Evolutionary conservation across 1,140 invertebrate species (phyloP), one percentile per base, ranked within the genome.

Genomic region (Aphis gossypii): DNA sequence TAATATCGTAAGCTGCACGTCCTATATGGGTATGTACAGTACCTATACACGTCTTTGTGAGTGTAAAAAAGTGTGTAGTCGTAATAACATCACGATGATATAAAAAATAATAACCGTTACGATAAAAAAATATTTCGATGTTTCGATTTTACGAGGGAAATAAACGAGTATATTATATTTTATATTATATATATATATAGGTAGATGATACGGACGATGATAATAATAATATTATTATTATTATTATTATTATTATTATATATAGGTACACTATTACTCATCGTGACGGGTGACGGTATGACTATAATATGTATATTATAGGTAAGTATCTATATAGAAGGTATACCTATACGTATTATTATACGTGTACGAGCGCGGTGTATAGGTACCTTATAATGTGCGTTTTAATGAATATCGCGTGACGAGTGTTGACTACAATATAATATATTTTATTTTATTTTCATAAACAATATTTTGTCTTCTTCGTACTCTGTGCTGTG

Each of bases 81-180:
- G 60, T 76, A 35, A 76, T 76, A 76, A 18, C 30, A 41, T 38
- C 38, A 83, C 35, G n/a, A 88, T 51, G 46, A 88, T 54, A 88
- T 54, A 35, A 89, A 56, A 54, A 54, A 89, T 56, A 89, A 56
- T 56, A 89, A 54, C 54, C 38, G 88, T 89, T 89, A 56, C 54
- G 88, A 54, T 68, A 44, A 68, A 41, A 41, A 41, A 44, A 90
- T 90, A 90, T 68, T 90, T 90, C 30, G 56, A 89, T 25, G 87
- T 51, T 88, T 88, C 86, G 46, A 90, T 90, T 56, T 90, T 56
- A 41, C n/a, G 87, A 89, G 76, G 83, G 83, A 86, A 86, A 46
- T 44, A 86, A 30, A 30, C 44, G 41, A 3, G 38, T 41, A 41
- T 41, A 41, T 41, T 41, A 41, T 41, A 41, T 35, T 35, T 35